Percentiles rank a stretch among this genome's conserved stretches.
Conservation (phyloP, 1,140 invertebrate species). For the Proctacanthus coquilletti region DNA sequence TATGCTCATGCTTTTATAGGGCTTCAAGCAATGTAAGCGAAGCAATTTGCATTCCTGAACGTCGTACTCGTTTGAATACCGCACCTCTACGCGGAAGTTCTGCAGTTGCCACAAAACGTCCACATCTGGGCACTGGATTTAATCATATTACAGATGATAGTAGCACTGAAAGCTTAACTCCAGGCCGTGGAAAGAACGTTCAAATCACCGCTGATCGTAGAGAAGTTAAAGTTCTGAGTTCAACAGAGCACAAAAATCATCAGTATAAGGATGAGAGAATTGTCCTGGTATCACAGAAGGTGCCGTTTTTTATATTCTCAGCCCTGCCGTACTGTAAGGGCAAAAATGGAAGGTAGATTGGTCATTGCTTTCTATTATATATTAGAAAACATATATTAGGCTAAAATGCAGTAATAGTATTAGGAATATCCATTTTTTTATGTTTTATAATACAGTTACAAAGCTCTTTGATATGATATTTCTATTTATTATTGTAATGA, state of each 20-base stretch:
- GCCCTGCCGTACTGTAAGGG: slow-evolving; percentile 63
- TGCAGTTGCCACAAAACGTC: not conserved
- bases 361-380: too few species aligned
- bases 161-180: slow-evolving; percentile 25
- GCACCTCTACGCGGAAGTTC: slow-evolving; percentile 10
- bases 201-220: slow-evolving; percentile 39
- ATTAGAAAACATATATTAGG: slow-evolving; percentile 3
- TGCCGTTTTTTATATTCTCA: slow-evolving; percentile 69
- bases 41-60: slow-evolving; percentile 18
- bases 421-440: too few species aligned
- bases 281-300: slow-evolving; percentile 51
- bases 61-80: slow-evolving; percentile 24
- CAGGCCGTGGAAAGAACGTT: slow-evolving; percentile 37
- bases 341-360: slow-evolving; percentile 43
- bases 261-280: slow-evolving; percentile 51
- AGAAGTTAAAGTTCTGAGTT: slow-evolving; percentile 38
- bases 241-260: slow-evolving; percentile 10
- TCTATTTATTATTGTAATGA: too few species aligned
- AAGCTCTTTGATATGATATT: too few species aligned
- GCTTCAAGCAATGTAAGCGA: slow-evolving; percentile 28
- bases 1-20: slow-evolving; percentile 10
- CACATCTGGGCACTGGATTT: slow-evolving; percentile 17
- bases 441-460: too few species aligned
- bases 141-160: slow-evolving; percentile 24
- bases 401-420: too few species aligned